Base-by-base conservation (phyloP, 2,113 vertebrate species). In the Syrmaticus mikado region DNA sequence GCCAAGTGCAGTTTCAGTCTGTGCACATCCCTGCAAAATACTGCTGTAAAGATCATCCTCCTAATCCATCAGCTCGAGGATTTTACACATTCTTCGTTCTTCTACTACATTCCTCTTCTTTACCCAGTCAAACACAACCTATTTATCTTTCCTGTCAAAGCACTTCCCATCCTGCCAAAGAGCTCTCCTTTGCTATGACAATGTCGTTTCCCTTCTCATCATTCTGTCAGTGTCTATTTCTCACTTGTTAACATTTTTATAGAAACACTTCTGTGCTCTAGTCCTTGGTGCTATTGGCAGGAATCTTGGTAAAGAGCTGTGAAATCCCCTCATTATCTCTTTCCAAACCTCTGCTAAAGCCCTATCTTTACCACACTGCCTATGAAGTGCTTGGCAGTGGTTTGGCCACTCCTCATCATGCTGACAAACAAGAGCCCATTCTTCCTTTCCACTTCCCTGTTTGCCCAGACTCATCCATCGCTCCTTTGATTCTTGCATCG, bases 111-210 rank as follows among this genome's bases (percentile, higher is more conserved):
- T 82, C 75, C 43, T 66, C 50, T 38, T 90, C 75, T 85, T 92
- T 82, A 89, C 76, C 61, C 73, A 57, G 67, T 92, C 73, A 94
- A 91, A 93, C 68, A 92, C 65, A 82, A 82, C 38, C 34, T 74
- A 89, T 94, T 95, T 89, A 76, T 95, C 91, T 94, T 93, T 89
- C 40, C 38, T 91, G 87, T 89, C 89, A 94, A 91, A 52, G 41
- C 82, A 75, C 64, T 87, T 93, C 73, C 84, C 87, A 91, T 70
- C 38, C 85, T 94, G 79, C 76, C 64, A 45, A 85, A 80, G 72
- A 94, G 38, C 64, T 96, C 68, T 92, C 46, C 87, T 94, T 91
- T 85, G 53, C 91, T 93, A 72, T 91, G 89, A 92, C 72, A 94
- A 5, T 95, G 85, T 95, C 4, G 0, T 92, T 83, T 93, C 82